Percentiles rank a stretch among this genome's conserved stretches.
Evolutionary conservation across 2,113 vertebrate genomes (phyloP).

Genomic region (Phoxinus phoxinus): DNA sequence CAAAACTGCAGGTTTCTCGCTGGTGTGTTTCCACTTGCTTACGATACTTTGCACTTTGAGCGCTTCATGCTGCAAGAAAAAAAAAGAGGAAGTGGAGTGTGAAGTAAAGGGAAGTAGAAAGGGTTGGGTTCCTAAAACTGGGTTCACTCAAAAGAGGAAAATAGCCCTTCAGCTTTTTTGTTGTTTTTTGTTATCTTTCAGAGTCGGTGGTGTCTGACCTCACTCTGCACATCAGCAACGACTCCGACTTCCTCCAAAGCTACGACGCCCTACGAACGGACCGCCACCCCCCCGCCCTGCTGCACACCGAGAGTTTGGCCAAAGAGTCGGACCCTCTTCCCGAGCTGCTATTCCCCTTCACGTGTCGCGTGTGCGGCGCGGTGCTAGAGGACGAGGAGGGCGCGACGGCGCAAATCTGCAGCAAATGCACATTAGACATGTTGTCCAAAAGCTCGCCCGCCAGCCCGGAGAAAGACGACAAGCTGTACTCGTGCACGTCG

Average conservation of each 20-base stretch:
- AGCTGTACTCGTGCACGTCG: slow-evolving; percentile 88
- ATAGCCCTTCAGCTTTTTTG: not conserved
- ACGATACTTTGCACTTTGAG: not conserved
- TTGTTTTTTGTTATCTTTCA: slow-evolving; percentile 46
- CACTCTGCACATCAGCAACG: slow-evolving; percentile 66
- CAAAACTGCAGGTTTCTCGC: slow-evolving; percentile 1
- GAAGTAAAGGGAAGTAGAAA: slow-evolving; percentile 44
- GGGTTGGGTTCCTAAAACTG: slow-evolving; percentile 45
- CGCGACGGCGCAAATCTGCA: slow-evolving; percentile 78
- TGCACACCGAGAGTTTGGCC: slow-evolving; percentile 46
- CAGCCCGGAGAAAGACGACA: slow-evolving; percentile 71
- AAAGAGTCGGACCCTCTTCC: slow-evolving; percentile 75
- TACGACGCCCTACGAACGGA: slow-evolving; percentile 66
- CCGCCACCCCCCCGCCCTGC: slow-evolving; percentile 44
- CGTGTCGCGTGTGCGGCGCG: slow-evolving; percentile 88
- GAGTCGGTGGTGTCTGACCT: slow-evolving; percentile 70
- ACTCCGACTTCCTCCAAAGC: slow-evolving; percentile 69
- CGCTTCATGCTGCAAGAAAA: not conserved
- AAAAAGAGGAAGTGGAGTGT: slow-evolving; percentile 2
- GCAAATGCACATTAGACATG: slow-evolving; percentile 81
- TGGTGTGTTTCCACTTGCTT: not conserved
- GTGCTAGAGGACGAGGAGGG: slow-evolving; percentile 84
- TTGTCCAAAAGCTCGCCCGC: slow-evolving; percentile 68
- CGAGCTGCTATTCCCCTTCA: slow-evolving; percentile 88
- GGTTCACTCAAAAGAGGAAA: slow-evolving; percentile 39